These are phyloP conservation scores for Spialia ferax DNA, from an alignment of 2,888 invertebrate species.

Conservation along the genomic window DNA sequence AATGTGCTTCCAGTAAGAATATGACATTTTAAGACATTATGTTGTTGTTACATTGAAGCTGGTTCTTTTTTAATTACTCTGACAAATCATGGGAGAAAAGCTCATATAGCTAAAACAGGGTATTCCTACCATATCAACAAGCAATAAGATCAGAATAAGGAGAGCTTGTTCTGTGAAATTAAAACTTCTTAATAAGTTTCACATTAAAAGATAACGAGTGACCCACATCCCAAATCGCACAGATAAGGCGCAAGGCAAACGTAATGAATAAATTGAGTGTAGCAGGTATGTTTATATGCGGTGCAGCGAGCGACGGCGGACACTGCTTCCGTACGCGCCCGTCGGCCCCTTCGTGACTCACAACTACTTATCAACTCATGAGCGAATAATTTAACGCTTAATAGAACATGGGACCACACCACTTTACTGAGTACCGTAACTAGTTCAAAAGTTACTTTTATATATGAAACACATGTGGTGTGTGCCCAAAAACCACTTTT, in stretches of 20 bases:
- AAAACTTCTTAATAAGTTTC: conserved; percentile 11
- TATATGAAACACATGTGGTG: neutral
- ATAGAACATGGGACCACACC: conserved; percentile 20
- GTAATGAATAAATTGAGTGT: conserved; percentile 22
- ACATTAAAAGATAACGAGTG: conserved; percentile 25
- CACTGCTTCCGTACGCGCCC: conserved; percentile 31
- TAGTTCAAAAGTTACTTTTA: conserved; percentile 20
- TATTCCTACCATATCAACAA: no score
- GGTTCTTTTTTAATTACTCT: no score
- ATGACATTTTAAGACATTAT: no score
- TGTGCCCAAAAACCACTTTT: neutral
- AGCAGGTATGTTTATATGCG: conserved; percentile 36
- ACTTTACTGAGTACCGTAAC: conserved; percentile 2
- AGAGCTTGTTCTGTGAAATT: neutral
- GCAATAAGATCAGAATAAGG: neutral
- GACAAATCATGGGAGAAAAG: neutral
- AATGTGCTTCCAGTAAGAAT: neutral
- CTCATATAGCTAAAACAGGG: neutral
- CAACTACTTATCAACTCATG: conserved; percentile 38
- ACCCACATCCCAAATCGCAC: conserved; percentile 31
- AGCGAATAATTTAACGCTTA: conserved; percentile 38
- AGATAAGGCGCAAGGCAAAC: conserved; percentile 12
- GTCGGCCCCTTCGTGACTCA: conserved; percentile 40
- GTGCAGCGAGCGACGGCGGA: conserved; percentile 32
- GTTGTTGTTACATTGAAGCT: no score